Evolutionary conservation across 2,113 vertebrate genomes (phyloP), one percentile per base, ranked within the genome.

Genomic region (Channa maculata): DNA sequence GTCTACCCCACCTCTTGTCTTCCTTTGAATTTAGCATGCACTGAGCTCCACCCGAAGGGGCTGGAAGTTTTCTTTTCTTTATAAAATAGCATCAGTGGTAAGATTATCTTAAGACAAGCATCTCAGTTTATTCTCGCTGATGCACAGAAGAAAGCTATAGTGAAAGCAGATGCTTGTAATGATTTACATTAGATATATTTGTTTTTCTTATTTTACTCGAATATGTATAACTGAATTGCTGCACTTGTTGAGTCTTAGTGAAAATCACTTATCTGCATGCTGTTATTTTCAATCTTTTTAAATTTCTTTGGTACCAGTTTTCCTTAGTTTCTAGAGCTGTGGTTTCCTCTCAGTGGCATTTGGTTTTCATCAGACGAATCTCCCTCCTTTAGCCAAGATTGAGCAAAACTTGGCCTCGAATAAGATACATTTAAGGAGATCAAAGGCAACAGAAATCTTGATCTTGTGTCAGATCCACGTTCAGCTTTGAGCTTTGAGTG

Each of bases 1-100:
- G 52, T 76, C 62, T 64, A 51, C 54, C 54, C 71, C 70, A 37
- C 77, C 66, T 45, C 38, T 45, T 43, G 33, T 68, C 48, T 67
- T 24, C 5, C 58, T 72, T 83, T 80, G 44, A 86, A 67, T 48
- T 76, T 58, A 62, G 37, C 73, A 33, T 58, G 64, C 52, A 67
- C 6, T 37, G 52, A 53, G 48, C 79, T 71, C 76, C 81, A 71
- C 84, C 64, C 57, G 79, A 55, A 64, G 11, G 14, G 4, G 8
- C 36, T 5, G 2, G 37, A 52, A 37, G 48, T 38, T 75, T 85
- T 66, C 66, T 69, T 12, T 37, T 24, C 24, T 24, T 24, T 24
- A 58, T 15, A 68, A 69, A 81, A 37, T 5, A 45, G 36, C 71
- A 5, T 69, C 13, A 36, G 10, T 14, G 11, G 43, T 62, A 5